Evolutionary conservation across 2,888 invertebrate genomes (phyloP).

Genomic region (Branchipolynoe longqiensis): DNA sequence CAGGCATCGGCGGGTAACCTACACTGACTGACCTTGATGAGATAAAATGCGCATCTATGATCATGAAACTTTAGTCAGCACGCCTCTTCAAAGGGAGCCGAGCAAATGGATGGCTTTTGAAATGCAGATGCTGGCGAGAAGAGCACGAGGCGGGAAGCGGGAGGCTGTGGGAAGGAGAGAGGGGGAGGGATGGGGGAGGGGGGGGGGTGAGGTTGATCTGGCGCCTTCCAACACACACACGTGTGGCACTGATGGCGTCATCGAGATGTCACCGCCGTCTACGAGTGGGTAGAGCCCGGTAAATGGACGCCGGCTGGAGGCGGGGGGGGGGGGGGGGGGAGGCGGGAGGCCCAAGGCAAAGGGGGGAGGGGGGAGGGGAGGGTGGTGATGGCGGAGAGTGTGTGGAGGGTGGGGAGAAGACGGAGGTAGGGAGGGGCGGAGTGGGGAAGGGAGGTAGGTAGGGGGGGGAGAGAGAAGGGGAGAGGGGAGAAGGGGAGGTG

Average conservation of each 20-base stretch:
- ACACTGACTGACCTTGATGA: conserved; percentile 29
- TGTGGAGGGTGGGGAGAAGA: background rate
- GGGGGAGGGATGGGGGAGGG: background rate
- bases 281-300: conserved; percentile 8
- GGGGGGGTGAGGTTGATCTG: background rate
- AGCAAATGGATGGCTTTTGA: conserved; percentile 50
- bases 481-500: background rate
- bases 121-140: conserved; percentile 28
- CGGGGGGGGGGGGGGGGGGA: background rate
- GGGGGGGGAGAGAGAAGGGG: background rate
- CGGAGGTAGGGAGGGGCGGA: background rate
- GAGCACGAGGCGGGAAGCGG: background rate
- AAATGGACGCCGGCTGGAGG: conserved; percentile 23
- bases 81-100: background rate
- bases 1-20: background rate
- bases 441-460: background rate
- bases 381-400: background rate
- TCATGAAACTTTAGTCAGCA: conserved; percentile 47
- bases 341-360: conserved; percentile 1
- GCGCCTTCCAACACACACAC: background rate
- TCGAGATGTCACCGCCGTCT: conserved; percentile 33
- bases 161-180: background rate
- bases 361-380: background rate
- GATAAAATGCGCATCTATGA: conserved; percentile 50
- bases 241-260: background rate